These are phyloP conservation scores for Bombus cullumanus DNA, from an alignment of 1,140 invertebrate species.

Conservation along the genomic window DNA sequence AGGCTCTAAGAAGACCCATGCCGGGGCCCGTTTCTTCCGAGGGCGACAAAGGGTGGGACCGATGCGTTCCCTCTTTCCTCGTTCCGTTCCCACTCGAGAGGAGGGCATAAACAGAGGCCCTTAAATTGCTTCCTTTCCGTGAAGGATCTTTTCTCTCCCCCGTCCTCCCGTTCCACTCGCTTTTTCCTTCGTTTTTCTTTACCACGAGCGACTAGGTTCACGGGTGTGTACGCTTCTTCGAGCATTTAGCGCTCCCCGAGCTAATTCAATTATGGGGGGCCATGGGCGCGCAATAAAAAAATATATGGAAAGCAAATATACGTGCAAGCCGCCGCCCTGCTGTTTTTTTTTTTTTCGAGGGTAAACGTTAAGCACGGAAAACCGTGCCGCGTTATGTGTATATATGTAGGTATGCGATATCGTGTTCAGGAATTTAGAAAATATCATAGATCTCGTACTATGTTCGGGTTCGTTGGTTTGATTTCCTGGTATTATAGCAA, in stretches of 20 bases:
- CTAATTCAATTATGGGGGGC: conserved; percentile 64
- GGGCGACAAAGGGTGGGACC: conserved; percentile 59
- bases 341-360: conserved; percentile 20
- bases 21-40: conserved; percentile 26
- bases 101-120: conserved; percentile 54
- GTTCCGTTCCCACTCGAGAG: conserved; percentile 6
- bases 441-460: too few species aligned
- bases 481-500: conserved; percentile 30
- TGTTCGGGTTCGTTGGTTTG: too few species aligned
- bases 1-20: conserved; percentile 55
- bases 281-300: conserved; percentile 41
- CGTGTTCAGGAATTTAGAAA: too few species aligned
- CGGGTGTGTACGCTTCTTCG: conserved; percentile 21
- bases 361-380: conserved; percentile 26
- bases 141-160: conserved; percentile 23
- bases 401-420: too few species aligned
- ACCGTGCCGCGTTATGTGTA: not conserved
- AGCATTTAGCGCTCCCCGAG: conserved; percentile 60
- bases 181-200: not conserved
- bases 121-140: conserved; percentile 58
- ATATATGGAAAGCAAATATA: conserved; percentile 45
- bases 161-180: not conserved
- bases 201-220: not conserved
- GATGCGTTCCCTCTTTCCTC: conserved; percentile 12
- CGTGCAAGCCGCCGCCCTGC: not conserved